These are phyloP conservation scores for Lerema accius DNA, from an alignment of 1,140 invertebrate species.

Conservation along the genomic window DNA sequence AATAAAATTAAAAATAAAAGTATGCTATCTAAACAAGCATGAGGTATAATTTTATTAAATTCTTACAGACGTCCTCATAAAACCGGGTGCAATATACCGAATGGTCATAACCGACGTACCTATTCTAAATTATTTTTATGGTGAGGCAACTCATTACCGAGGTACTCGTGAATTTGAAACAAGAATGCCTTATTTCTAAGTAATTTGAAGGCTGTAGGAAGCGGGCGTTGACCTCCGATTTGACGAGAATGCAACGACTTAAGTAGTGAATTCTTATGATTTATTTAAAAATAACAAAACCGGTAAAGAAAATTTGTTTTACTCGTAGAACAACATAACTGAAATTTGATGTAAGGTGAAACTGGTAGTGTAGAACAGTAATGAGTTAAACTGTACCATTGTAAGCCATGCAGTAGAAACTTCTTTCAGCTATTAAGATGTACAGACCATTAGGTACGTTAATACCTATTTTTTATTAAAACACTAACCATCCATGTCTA, in stretches of 20 bases:
- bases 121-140: conserved; percentile 17
- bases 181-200: conserved; percentile 46
- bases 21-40: too few relatives aligned
- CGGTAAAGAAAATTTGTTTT: conserved; percentile 8
- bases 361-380: not conserved
- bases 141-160: conserved; percentile 38
- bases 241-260: conserved; percentile 26
- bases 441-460: not conserved
- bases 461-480: not conserved
- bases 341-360: not conserved
- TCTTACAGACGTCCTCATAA: not conserved
- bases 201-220: conserved; percentile 37
- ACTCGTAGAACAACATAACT: conserved; percentile 4
- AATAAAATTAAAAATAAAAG: too few relatives aligned
- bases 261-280: conserved; percentile 30
- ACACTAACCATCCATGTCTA: not conserved
- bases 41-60: not conserved
- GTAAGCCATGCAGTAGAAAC: not conserved
- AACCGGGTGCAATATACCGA: not conserved
- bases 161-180: conserved; percentile 43
- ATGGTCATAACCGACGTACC: not conserved
- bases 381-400: not conserved
- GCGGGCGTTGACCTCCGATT: conserved; percentile 25
- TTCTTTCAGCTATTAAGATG: not conserved
- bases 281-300: conserved; percentile 25